Base-by-base conservation (phyloP, 2,113 vertebrate species). In the Dipodomys ordii region DNA sequence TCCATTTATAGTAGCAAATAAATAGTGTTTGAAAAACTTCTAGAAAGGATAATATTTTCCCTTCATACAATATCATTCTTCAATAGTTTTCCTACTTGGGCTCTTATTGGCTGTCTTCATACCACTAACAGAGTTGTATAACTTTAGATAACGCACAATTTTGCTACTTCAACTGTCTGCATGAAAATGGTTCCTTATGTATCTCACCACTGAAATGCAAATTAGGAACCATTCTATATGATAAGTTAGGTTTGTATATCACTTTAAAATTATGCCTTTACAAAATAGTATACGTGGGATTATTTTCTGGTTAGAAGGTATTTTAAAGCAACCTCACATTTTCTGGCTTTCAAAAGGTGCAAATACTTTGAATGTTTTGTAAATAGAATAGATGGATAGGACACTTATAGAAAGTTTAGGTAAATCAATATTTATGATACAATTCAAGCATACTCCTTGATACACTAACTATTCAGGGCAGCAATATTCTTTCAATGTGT, bases 341-440 rank as follows among this genome's bases (percentile, higher is more conserved):
- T 88, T 93, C 16, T 77, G 68, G 90, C 49, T 90, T 94, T 77
- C 82, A 71, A 82, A 85, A 93, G 92, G 78, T 39, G 46, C 30
- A 90, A 69, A 57, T 39, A 90, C 5, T 77, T 89, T 91, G 71
- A 86, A 65, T 69, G 15, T 64, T 89, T 89, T 88, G 22, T 60
- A 74, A 60, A 81, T 80, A 84, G 32, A 49, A 57, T 80, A 13
- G 2, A 72, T 28, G 35, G 16, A 74, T 88, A 49, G 72, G 18
- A 89, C 22, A 87, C 77, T 84, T 94, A 57, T 84, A 88, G 72
- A 91, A 73, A 15, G 46, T 76, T 76, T 80, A 87, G 16, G 2
- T 83, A 91, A 78, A 72, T 92, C 28, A 74, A 88, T 49, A 2
- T 35, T 60, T 84, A 30, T 53, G n/a, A 49, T 67, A 32, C 35